phyloP scores from a whole-genome alignment of 2,113 vertebrate genomes.

The Brachionichthys hirsutus region DNA sequence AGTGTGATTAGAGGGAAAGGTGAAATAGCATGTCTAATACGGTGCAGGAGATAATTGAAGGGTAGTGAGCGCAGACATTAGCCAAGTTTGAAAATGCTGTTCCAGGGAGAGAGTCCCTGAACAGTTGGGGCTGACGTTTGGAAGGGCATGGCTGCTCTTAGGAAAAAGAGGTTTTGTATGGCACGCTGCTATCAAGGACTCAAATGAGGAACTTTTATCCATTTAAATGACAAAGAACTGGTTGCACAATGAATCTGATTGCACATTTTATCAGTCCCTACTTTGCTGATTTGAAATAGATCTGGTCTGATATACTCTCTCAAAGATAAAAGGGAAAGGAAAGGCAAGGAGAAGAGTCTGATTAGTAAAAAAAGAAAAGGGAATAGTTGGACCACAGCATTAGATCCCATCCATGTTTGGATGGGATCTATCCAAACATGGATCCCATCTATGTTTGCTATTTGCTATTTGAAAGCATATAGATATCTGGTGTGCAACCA shows the following conservation, averaged over 20 bases:
- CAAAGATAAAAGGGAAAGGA: conserved; percentile 3
- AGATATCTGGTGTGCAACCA: conserved; percentile 37
- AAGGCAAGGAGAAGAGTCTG: conserved; percentile 15
- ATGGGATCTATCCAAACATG: no score
- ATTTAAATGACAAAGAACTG: conserved; percentile 31
- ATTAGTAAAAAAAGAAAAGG: conserved; percentile 25
- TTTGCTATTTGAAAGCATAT: conserved; percentile 21
- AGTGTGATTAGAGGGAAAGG: conserved; percentile 70
- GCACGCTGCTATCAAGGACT: conserved; percentile 13
- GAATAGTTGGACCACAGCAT: conserved; percentile 33
- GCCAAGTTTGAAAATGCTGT: conserved; percentile 57
- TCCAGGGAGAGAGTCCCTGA: conserved; percentile 37
- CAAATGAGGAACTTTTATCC: conserved; percentile 36
- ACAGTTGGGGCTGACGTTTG: conserved; percentile 41
- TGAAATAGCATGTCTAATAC: conserved; percentile 76
- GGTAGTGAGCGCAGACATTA: conserved; percentile 62
- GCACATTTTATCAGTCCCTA: conserved; percentile 14
- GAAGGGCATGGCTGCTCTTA: conserved; percentile 43
- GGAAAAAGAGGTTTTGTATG: conserved; percentile 10
- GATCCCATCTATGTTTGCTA: conserved; percentile 8
- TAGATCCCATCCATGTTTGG: conserved; percentile 11
- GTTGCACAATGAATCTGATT: conserved; percentile 23
- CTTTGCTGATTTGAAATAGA: not conserved
- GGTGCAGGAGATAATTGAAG: conserved; percentile 70
- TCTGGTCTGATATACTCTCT: conserved; percentile 23